phyloP scores from a whole-genome alignment of 2,113 vertebrate genomes.

The Aythya baeri region DNA sequence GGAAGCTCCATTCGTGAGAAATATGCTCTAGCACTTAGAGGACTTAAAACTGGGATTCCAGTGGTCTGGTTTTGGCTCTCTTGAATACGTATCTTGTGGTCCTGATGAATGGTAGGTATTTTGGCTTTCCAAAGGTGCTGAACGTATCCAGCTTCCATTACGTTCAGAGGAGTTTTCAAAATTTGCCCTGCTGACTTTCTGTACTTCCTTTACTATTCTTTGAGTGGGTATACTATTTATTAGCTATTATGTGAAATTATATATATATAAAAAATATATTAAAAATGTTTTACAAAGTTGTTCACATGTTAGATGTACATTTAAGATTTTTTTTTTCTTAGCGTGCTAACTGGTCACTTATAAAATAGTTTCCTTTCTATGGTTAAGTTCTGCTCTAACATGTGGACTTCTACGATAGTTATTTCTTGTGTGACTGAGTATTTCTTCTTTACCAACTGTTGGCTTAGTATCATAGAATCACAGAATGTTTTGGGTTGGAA shows the following conservation, averaged over 20 bases:
- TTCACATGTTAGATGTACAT: neutral
- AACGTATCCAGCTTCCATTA: neutral
- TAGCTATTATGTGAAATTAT: neutral
- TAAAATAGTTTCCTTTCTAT: neutral
- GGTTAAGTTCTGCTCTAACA: neutral
- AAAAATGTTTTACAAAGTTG: neutral
- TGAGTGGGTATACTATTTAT: neutral
- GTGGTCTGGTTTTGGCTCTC: neutral
- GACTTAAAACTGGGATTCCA: constrained; percentile 3
- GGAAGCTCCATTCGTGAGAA: neutral
- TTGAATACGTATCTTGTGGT: neutral
- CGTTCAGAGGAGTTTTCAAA: neutral
- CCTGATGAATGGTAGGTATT: neutral
- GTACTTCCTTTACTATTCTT: neutral
- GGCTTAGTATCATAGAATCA: too few relatives aligned
- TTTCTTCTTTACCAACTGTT: neutral
- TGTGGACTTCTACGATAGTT: neutral
- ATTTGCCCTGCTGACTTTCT: neutral
- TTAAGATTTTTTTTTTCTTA: neutral
- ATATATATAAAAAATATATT: neutral
- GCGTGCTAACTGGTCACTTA: neutral
- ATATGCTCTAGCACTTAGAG: neutral
- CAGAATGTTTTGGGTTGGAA: too few relatives aligned
- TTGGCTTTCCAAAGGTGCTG: neutral
- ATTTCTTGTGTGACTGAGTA: neutral